These are phyloP conservation scores for Petrosia ficiformis DNA, from an alignment of 37 sponge, comb jelly and placozoan genomes.

Conservation along the genomic window DNA sequence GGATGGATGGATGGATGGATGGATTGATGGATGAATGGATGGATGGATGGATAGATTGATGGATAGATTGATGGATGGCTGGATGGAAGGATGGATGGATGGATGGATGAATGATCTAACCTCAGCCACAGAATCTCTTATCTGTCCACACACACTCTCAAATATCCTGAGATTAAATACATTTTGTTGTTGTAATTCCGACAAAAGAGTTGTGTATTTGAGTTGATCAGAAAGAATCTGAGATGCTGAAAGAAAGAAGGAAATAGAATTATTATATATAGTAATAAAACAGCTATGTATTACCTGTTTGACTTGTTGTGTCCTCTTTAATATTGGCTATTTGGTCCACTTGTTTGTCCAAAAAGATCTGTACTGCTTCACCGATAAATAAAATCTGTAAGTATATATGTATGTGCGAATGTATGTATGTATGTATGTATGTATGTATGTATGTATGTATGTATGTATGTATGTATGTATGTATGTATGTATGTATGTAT, in stretches of 20 bases:
- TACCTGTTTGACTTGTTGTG: no score
- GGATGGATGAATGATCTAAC: slow-evolving; percentile 34
- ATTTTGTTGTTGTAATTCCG: slow-evolving; percentile 48
- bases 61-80: no score
- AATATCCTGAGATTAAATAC: slow-evolving; percentile 64
- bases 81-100: no score
- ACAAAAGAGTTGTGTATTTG: slow-evolving; percentile 37
- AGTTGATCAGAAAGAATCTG: slow-evolving; percentile 42
- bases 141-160: slow-evolving; percentile 56
- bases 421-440: not conserved
- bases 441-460: not conserved
- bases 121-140: slow-evolving; percentile 68
- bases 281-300: no score
- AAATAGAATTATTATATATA: no score
- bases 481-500: no score
- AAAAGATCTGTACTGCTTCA: slow-evolving; percentile 74
- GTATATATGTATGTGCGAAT: not conserved
- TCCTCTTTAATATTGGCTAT: no score
- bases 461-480: no score
- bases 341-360: no score
- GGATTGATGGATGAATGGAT: no score
- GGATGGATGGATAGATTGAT: no score
- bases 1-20: no score
- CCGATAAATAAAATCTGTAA: slow-evolving; percentile 76
- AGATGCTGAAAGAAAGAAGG: not conserved